Base-by-base conservation (phyloP, 2,113 vertebrate species). In the Actenoides hombroni region DNA sequence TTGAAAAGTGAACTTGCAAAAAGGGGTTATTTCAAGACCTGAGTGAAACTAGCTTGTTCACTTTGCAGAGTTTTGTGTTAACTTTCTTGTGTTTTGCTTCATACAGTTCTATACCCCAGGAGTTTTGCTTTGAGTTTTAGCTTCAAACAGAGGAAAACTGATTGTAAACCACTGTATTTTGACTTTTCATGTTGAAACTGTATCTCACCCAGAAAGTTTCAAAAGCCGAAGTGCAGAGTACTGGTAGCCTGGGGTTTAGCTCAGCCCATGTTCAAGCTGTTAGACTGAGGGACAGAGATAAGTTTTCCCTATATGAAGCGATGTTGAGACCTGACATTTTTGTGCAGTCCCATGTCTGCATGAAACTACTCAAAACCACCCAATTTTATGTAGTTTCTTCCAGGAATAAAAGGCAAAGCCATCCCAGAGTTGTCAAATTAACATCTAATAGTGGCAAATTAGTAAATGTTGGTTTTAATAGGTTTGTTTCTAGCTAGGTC, bases 51-150 rank as follows among this genome's bases (percentile, higher is more conserved):
- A 64, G 88, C 74, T 92, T 64, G 70, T 64, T 95, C 83, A 65
- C 26, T 87, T 40, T 76, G 54, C 73, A 76, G 85, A 59, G 53
- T 84, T 88, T 82, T 61, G 25, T 79, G 48, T 70, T 85, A 81
- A 92, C 70, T 94, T 91, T 94, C 79, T 95, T 82, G 61, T 2
- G 35, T 78, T 95, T 93, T 95, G 69, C 51, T 92, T 86, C 14
- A 9, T 33, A 54, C 46, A 23, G 15, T 24, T 76, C 40, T 94
- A 21, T 24, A 48, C 46, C 61, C 51, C 44, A 40, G 16, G 56
- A 92, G 76, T 95, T 95, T 96, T 94, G 83, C 35, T 94, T 87
- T 96, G 95, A 96, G 81, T 94, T 95, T 94, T 69, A 85, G 77
- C 69, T 89, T 96, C 88, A 95, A 94, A 93, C 80, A 73, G 89